Conservation (phyloP, 2,113 vertebrate genomes). For the Bubalus kerabau region DNA sequence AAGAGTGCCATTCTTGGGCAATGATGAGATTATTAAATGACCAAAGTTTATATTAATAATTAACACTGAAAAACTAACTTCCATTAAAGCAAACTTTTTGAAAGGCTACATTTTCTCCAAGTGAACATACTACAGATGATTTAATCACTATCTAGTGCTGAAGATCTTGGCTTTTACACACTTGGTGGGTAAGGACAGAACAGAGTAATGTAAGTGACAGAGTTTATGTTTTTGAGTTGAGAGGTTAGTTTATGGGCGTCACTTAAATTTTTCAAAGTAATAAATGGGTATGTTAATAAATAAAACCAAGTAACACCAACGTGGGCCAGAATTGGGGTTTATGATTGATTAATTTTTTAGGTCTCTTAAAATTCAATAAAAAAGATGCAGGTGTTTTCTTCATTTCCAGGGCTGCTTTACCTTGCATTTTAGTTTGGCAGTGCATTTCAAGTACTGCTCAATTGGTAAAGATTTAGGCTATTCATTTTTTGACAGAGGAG, state of each 20-base stretch:
- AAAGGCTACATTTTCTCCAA: not conserved
- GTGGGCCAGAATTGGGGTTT: not conserved
- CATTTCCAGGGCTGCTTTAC: not conserved
- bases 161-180: not conserved
- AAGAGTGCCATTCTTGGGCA: not conserved
- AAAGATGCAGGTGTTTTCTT: not conserved
- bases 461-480: not conserved
- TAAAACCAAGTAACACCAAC: not conserved
- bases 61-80: not conserved
- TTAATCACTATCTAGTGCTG: not conserved
- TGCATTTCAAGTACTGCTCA: not conserved
- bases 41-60: not conserved
- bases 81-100: not conserved
- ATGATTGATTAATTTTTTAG: not conserved
- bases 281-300: not conserved
- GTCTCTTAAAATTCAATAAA: not conserved
- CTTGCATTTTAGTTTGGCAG: not conserved
- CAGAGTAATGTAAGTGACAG: not conserved
- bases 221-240: not conserved
- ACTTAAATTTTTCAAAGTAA: not conserved
- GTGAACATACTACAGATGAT: not conserved
- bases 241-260: not conserved
- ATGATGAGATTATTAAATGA: not conserved
- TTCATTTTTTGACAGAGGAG: not conserved
- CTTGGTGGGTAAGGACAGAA: not conserved